These are phyloP conservation scores for Pararge aegeria DNA, from an alignment of 1,140 invertebrate genomes.

Conservation along the genomic window DNA sequence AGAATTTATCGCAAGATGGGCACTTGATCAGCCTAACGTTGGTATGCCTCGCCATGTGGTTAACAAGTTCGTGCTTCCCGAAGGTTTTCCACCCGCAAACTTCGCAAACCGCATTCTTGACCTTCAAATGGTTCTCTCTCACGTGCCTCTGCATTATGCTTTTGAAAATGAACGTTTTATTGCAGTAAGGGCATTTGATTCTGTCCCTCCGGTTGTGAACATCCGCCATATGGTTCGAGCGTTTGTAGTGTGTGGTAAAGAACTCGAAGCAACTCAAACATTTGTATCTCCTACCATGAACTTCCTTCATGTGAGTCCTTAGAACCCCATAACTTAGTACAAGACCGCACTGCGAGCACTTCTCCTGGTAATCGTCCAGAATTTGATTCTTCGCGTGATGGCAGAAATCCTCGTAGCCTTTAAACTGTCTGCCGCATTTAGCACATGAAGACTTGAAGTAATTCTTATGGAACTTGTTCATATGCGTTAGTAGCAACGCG, in stretches of 20 bases:
- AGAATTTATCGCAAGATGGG: conserved; percentile 37
- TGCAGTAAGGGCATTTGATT: conserved; percentile 32
- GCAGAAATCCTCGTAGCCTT: conserved; percentile 22
- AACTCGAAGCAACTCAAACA: conserved; percentile 31
- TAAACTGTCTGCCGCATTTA: conserved; percentile 34
- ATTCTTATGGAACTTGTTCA: conserved; percentile 42
- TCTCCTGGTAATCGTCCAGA: conserved; percentile 9
- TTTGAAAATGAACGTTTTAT: conserved; percentile 34
- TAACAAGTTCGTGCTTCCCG: conserved; percentile 34
- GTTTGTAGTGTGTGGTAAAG: conserved; percentile 35
- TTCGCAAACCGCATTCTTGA: conserved; percentile 47
- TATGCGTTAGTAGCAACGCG: conserved; percentile 37
- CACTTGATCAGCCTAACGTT: conserved; percentile 30
- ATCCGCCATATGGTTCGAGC: conserved; percentile 33
- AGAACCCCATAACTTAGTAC: conserved; percentile 13
- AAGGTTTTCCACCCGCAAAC: conserved; percentile 57
- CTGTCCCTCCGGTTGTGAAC: conserved; percentile 33
- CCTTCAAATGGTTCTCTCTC: conserved; percentile 51
- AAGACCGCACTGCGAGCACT: conserved; percentile 42
- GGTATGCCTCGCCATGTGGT: conserved; percentile 35
- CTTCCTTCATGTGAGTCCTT: conserved; percentile 28
- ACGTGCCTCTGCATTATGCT: conserved; percentile 47
- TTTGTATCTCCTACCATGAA: conserved; percentile 31
- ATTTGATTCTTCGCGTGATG: conserved; percentile 19
- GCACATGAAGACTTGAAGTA: conserved; percentile 37